A percentile compares a stretch with the other conserved stretches of the same genome.
Evolutionary conservation across 2,797 vertebrate genomes (phyloP).

Genomic region (Coracias cyanogaster): DNA sequence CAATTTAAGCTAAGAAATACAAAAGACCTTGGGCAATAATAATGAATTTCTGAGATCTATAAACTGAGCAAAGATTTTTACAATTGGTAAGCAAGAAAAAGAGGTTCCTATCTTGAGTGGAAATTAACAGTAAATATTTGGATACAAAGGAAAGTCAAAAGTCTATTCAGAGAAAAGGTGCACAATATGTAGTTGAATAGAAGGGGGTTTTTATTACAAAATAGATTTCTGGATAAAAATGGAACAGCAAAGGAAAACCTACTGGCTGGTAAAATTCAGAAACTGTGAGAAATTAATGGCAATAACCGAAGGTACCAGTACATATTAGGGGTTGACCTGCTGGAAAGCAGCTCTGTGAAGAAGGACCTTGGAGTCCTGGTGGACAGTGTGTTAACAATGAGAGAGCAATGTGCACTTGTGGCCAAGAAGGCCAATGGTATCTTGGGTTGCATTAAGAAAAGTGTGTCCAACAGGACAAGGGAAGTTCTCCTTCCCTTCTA

Average conservation of each 20-base stretch:
- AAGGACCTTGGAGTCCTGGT: too few relatives aligned
- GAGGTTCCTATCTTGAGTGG: neutral
- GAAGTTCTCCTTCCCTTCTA: too few relatives aligned
- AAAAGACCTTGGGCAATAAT: neutral
- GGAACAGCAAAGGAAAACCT: slow-evolving; percentile 46
- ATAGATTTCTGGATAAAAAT: slow-evolving; percentile 49
- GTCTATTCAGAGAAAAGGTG: neutral
- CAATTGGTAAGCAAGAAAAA: neutral
- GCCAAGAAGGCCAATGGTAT: too few relatives aligned
- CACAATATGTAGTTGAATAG: slow-evolving; percentile 9
- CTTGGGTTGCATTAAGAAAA: too few relatives aligned
- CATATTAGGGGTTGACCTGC: too few relatives aligned
- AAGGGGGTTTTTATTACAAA: slow-evolving; percentile 52
- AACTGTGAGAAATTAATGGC: slow-evolving; percentile 59
- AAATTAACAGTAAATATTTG: slow-evolving; percentile 32
- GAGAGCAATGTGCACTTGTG: too few relatives aligned
- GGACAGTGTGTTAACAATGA: too few relatives aligned
- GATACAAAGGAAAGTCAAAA: neutral
- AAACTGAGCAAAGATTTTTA: neutral
- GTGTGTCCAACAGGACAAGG: too few relatives aligned
- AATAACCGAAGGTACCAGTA: neutral
- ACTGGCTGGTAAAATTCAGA: slow-evolving; percentile 50
- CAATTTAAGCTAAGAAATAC: slow-evolving; percentile 18
- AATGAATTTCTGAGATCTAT: slow-evolving; percentile 22
- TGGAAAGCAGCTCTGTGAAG: too few relatives aligned